Percentiles rank a stretch among this genome's conserved stretches.
These are phyloP conservation scores for Phalanger gymnotis DNA, from an alignment of 2,797 vertebrate species.

Conservation along the genomic window DNA sequence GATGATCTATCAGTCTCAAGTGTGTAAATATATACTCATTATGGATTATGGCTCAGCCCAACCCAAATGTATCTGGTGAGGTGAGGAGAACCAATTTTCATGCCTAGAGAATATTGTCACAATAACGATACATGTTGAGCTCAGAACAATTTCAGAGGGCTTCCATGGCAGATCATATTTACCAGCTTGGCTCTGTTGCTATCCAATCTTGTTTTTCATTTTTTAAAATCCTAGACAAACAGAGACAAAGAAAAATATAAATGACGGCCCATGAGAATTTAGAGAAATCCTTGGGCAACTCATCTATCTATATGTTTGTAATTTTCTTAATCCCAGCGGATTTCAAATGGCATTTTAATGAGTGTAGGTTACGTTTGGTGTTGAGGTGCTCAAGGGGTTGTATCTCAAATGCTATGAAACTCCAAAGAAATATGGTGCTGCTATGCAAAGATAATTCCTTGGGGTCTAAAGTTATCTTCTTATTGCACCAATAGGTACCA, in stretches of 20 bases:
- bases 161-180: not conserved
- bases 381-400: not conserved
- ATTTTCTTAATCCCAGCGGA: constrained; percentile 41
- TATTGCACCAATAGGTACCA: constrained; percentile 27
- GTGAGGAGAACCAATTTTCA: not conserved
- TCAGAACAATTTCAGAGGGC: not conserved
- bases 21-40: not conserved
- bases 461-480: not conserved
- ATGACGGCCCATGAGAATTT: not conserved
- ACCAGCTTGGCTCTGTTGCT: not conserved
- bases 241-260: not conserved
- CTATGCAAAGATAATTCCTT: not conserved
- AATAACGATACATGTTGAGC: not conserved
- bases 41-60: not conserved
- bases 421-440: not conserved
- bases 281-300: no score
- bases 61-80: not conserved
- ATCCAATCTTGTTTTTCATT: not conserved
- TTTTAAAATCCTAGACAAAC: not conserved
- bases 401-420: not conserved
- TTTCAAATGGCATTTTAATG: constrained; percentile 33
- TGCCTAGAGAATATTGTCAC: not conserved
- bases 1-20: not conserved
- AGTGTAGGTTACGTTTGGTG: not conserved
- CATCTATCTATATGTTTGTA: not conserved